phyloP scores from a whole-genome alignment of 2,797 vertebrate species.

The Poeciliopsis paucimaculata region DNA sequence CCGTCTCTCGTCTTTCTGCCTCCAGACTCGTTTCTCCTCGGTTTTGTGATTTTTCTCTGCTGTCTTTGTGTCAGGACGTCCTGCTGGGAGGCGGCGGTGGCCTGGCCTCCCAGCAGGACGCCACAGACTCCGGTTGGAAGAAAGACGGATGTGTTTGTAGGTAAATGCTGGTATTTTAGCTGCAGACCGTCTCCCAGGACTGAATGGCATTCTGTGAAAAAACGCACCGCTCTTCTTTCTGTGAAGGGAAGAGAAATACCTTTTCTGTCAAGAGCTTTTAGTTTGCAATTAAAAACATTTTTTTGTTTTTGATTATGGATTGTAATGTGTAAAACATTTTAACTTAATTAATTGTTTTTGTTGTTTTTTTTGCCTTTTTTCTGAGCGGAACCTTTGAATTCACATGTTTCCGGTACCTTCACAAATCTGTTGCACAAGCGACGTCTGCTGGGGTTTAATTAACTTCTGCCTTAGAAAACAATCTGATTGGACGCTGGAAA shows the following conservation, averaged over 20 bases:
- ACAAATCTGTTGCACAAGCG: too few species aligned
- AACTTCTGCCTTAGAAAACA: too few species aligned
- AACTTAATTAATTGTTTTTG: too few species aligned
- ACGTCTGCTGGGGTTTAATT: too few species aligned
- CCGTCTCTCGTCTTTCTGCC: conserved; percentile 1
- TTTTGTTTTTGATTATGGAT: not conserved
- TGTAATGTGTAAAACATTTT: too few species aligned
- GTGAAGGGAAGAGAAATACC: conserved; percentile 5
- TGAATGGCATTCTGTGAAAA: conserved; percentile 51
- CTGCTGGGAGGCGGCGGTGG: conserved; percentile 48
- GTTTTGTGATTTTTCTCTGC: conserved; percentile 34
- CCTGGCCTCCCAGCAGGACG: conserved; percentile 21
- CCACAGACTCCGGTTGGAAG: conserved; percentile 4
- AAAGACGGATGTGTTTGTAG: conserved; percentile 65
- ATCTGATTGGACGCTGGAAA: too few species aligned
- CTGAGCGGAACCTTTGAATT: too few species aligned
- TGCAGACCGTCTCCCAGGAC: conserved; percentile 54
- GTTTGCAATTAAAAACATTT: not conserved
- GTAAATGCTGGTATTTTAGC: conserved; percentile 55
- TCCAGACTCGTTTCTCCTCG: not conserved
- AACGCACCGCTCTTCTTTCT: conserved; percentile 12
- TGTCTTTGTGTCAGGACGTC: conserved; percentile 50
- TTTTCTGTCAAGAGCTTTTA: not conserved
- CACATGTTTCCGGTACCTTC: too few species aligned
- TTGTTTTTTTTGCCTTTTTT: too few species aligned